Conservation (phyloP, 1,140 invertebrate species). For the Aporrectodea caliginosa region DNA sequence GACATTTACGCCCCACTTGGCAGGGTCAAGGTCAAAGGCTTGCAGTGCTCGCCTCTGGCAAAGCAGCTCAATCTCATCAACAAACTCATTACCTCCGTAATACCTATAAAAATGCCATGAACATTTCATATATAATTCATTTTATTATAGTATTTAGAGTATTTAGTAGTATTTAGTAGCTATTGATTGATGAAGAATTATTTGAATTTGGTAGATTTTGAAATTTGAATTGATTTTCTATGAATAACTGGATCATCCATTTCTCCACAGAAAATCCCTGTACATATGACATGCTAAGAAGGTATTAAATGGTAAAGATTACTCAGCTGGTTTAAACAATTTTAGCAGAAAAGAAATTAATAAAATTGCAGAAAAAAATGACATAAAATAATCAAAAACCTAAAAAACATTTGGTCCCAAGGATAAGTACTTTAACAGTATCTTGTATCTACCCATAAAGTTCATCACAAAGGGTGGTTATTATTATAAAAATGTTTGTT, state of each 20-base stretch:
- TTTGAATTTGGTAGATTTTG: not conserved
- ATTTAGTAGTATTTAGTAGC: not conserved
- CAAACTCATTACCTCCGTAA: conserved; percentile 95
- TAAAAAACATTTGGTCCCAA: no score
- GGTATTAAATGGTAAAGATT: no score
- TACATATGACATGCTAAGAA: not conserved
- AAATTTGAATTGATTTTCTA: not conserved
- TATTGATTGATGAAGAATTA: not conserved
- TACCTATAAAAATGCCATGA: conserved; percentile 61
- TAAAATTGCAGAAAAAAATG: not conserved
- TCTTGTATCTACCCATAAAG: no score
- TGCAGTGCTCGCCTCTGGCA: conserved; percentile 82
- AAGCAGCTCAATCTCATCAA: conserved; percentile 87
- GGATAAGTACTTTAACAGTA: no score
- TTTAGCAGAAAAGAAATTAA: not conserved
- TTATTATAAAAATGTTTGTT: no score
- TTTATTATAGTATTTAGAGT: not conserved
- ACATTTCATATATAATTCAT: not conserved
- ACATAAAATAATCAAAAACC: not conserved
- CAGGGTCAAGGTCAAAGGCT: conserved; percentile 73
- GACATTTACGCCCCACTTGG: conserved; percentile 96
- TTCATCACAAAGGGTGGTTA: no score
- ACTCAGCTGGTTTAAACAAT: no score
- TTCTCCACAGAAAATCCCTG: not conserved
- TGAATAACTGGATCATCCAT: not conserved